Percentiles rank a stretch among this genome's conserved stretches.
phyloP scores from a whole-genome alignment of 2,888 invertebrate genomes.

The Electrophaes corylata region DNA sequence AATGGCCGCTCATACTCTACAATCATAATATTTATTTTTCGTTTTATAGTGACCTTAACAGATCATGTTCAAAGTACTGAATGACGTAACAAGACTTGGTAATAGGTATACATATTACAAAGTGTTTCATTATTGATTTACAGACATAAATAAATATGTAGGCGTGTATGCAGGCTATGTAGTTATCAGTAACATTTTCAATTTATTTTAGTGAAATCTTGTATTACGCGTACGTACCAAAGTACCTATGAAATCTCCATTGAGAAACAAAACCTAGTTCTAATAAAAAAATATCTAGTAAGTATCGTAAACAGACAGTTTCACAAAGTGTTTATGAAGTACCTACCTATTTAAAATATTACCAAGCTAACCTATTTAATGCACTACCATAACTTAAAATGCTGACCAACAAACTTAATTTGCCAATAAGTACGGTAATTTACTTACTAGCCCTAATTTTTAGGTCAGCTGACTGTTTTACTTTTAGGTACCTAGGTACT shows the following conservation, averaged over 20 bases:
- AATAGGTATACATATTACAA: no score
- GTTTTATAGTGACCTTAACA: slow-evolving; percentile 81
- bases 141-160: neutral
- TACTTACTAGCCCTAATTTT: neutral
- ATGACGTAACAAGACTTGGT: slow-evolving; percentile 76
- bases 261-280: neutral
- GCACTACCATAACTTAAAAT: no score
- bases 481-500: no score
- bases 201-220: slow-evolving; percentile 31
- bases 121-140: neutral
- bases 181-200: slow-evolving; percentile 57
- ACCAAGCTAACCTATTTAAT: no score
- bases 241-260: neutral
- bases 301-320: no score
- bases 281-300: no score
- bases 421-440: neutral
- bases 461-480: neutral
- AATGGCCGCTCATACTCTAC: slow-evolving; percentile 82
- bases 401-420: no score
- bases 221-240: neutral
- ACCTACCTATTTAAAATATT: no score
- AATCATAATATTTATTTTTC: slow-evolving; percentile 84
- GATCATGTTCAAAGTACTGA: slow-evolving; percentile 82
- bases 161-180: no score
- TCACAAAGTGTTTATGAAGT: no score